Conservation (phyloP, 2,888 invertebrate genomes). For the Calameuta idolon region DNA sequence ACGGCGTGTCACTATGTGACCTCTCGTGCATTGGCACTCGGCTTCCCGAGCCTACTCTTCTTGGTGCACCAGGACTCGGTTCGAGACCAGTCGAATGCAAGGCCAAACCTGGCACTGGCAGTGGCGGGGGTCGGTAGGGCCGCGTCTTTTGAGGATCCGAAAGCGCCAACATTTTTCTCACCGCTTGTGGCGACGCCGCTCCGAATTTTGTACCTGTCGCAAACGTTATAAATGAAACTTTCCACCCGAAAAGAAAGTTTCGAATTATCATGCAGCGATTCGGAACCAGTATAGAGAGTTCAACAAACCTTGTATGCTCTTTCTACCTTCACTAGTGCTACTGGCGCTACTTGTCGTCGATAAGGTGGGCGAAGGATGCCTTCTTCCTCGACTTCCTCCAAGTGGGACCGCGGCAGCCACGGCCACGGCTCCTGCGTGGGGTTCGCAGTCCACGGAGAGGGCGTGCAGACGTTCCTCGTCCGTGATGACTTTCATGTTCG, state of each 20-base stretch:
- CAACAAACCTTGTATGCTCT: conserved; percentile 62
- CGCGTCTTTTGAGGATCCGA: conserved; percentile 90
- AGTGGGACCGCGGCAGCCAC: conserved; percentile 70
- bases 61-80: conserved; percentile 71
- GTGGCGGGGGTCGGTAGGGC: conserved; percentile 83
- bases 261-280: not conserved
- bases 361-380: conserved; percentile 93
- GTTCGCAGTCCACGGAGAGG: conserved; percentile 91
- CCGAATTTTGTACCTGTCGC: conserved; percentile 70
- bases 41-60: conserved; percentile 70
- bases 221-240: not conserved
- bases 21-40: conserved; percentile 81
- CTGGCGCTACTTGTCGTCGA: conserved; percentile 93
- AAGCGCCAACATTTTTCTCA: conserved; percentile 92
- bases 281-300: not conserved
- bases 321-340: conserved; percentile 82
- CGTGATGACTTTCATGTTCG: conserved; percentile 89
- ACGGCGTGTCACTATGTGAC: conserved; percentile 90
- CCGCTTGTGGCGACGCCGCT: conserved; percentile 96
- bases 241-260: not conserved
- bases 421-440: conserved; percentile 64
- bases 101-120: conserved; percentile 75
- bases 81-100: conserved; percentile 68
- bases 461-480: conserved; percentile 92
- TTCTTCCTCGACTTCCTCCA: conserved; percentile 75